Evolutionary conservation across 2,113 vertebrate genomes (phyloP).

Genomic region (Eleginops maclovinus): DNA sequence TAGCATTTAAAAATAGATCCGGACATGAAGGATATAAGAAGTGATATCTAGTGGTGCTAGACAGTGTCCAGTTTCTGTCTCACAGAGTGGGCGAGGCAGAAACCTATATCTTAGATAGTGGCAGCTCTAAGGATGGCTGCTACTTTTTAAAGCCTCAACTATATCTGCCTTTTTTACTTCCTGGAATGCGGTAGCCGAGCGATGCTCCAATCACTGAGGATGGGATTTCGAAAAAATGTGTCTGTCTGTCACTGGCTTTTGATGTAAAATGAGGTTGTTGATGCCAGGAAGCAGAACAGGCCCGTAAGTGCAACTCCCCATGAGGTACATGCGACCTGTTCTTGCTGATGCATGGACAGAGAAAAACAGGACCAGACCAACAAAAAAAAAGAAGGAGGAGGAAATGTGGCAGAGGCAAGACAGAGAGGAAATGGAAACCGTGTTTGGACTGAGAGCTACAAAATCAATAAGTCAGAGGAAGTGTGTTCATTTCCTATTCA

Average conservation of each 20-base stretch:
- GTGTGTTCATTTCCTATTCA: constrained; percentile 49
- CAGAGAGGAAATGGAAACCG: constrained; percentile 23
- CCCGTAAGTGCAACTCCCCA: neutral
- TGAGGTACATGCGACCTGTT: constrained; percentile 3
- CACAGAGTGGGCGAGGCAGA: constrained; percentile 39
- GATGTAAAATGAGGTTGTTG: constrained; percentile 21
- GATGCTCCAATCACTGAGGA: constrained; percentile 27
- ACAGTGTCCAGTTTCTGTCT: constrained; percentile 71
- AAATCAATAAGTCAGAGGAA: constrained; percentile 65
- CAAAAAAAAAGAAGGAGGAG: neutral
- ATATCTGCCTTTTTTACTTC: constrained; percentile 27
- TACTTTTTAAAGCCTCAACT: constrained; percentile 43
- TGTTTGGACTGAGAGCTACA: constrained; percentile 38
- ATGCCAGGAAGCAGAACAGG: constrained; percentile 16
- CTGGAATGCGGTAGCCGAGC: constrained; percentile 42
- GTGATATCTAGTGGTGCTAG: constrained; percentile 55
- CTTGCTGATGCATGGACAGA: neutral
- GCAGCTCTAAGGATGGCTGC: constrained; percentile 4
- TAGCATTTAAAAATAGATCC: constrained; percentile 50
- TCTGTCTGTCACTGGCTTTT: constrained; percentile 27
- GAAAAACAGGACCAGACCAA: neutral
- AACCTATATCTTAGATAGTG: constrained; percentile 50
- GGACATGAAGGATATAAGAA: constrained; percentile 44
- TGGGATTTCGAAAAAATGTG: constrained; percentile 48
- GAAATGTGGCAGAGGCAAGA: constrained; percentile 21